Percentiles rank a stretch among this genome's conserved stretches.
Conservation (phyloP, 2,888 invertebrate genomes). For the Synanthedon tipuliformis region DNA sequence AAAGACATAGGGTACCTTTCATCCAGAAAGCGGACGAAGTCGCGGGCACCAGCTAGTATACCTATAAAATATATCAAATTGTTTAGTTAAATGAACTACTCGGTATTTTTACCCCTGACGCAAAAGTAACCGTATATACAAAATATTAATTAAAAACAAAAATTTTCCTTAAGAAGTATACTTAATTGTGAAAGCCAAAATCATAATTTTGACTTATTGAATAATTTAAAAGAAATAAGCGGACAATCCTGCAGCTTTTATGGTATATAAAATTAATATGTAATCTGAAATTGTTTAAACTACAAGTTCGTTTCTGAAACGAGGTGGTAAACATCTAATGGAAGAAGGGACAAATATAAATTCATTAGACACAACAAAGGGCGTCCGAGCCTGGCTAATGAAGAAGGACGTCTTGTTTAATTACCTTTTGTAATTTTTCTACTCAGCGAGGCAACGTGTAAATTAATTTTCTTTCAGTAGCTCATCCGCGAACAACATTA, state of each 20-base stretch:
- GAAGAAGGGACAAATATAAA: constrained; percentile 33
- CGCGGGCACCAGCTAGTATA: too few species aligned
- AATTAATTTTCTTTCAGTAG: constrained; percentile 53
- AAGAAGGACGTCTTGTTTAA: constrained; percentile 62
- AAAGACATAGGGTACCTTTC: too few species aligned
- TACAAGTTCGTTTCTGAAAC: background rate
- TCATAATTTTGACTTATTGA: background rate
- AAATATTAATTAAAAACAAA: too few species aligned
- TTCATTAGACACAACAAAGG: constrained; percentile 49
- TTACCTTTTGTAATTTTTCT: constrained; percentile 64
- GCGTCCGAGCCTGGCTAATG: constrained; percentile 46
- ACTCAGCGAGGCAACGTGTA: constrained; percentile 46
- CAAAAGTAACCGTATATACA: too few species aligned
- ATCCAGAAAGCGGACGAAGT: too few species aligned
- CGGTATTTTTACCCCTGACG: too few species aligned
- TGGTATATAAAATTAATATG: background rate
- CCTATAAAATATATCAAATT: too few species aligned
- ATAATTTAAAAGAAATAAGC: background rate
- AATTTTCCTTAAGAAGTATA: too few species aligned
- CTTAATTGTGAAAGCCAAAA: too few species aligned
- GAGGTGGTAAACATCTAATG: background rate
- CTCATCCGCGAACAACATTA: constrained; percentile 25
- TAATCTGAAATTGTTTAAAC: background rate
- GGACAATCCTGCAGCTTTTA: background rate
- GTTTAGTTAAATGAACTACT: too few species aligned